These are phyloP conservation scores for Cryptocheilus praepositus DNA, from an alignment of 2,888 invertebrate genomes.

Conservation along the genomic window DNA sequence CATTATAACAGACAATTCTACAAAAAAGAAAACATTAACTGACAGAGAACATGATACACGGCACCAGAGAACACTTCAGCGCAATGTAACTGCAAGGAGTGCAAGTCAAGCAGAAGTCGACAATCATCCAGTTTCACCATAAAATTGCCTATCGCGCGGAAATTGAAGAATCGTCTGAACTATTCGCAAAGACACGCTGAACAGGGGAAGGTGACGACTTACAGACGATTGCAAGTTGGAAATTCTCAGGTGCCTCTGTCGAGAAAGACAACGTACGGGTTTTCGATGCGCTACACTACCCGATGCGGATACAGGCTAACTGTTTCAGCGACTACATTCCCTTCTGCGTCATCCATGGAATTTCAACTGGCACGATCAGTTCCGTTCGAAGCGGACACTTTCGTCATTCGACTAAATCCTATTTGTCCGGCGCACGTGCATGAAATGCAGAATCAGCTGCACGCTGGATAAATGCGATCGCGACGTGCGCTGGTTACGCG, in stretches of 20 bases:
- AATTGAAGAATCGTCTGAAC: too few relatives aligned
- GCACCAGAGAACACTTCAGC: too few relatives aligned
- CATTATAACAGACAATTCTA: too few relatives aligned
- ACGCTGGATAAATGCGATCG: constrained; percentile 16
- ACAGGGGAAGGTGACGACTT: too few relatives aligned
- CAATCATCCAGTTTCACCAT: too few relatives aligned
- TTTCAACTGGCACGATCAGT: constrained; percentile 47
- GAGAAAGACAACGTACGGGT: constrained; percentile 17
- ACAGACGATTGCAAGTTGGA: constrained; percentile 13
- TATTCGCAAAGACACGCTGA: too few relatives aligned
- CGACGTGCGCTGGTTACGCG: constrained; percentile 18
- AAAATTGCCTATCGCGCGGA: too few relatives aligned
- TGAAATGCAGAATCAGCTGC: constrained; percentile 44
- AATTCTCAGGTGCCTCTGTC: constrained; percentile 47
- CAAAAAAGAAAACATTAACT: too few relatives aligned
- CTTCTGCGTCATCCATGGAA: constrained; percentile 57
- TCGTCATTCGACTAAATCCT: constrained; percentile 60
- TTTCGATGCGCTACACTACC: constrained; percentile 4
- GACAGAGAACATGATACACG: too few relatives aligned
- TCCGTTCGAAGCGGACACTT: constrained; percentile 55
- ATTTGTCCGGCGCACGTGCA: constrained; percentile 53
- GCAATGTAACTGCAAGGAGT: too few relatives aligned
- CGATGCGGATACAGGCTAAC: constrained; percentile 35
- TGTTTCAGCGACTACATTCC: constrained; percentile 47
- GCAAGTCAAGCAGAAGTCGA: too few relatives aligned